These are phyloP conservation scores for Sigmodon hispidus DNA, from an alignment of 2,113 vertebrate genomes.

Conservation along the genomic window DNA sequence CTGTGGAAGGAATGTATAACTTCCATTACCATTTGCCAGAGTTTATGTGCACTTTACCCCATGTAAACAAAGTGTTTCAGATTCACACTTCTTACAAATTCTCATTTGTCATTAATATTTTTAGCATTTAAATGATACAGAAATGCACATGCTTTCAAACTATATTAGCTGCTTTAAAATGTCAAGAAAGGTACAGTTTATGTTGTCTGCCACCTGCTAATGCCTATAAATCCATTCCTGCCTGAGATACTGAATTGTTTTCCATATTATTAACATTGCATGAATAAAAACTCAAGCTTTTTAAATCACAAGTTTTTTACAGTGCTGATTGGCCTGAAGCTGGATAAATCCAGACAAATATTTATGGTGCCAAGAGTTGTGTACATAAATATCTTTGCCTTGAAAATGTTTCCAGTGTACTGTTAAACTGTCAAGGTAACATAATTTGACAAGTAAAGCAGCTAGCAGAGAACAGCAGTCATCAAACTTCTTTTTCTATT, in stretches of 20 bases:
- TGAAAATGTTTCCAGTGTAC: constrained; percentile 74
- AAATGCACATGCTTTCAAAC: constrained; percentile 61
- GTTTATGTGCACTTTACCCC: constrained; percentile 56
- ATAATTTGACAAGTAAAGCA: constrained; percentile 70
- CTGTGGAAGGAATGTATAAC: constrained; percentile 74
- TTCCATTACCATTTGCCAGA: constrained; percentile 80
- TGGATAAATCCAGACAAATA: constrained; percentile 75
- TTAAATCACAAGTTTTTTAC: constrained; percentile 73
- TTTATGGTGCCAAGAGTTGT: constrained; percentile 76
- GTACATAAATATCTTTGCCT: constrained; percentile 76
- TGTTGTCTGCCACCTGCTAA: constrained; percentile 53
- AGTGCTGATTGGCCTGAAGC: constrained; percentile 70
- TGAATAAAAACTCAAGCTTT: constrained; percentile 69
- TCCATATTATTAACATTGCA: constrained; percentile 76
- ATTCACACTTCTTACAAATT: constrained; percentile 56
- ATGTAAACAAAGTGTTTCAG: constrained; percentile 75
- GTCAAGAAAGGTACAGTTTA: constrained; percentile 73
- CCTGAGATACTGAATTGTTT: constrained; percentile 71
- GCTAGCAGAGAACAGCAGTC: constrained; percentile 61
- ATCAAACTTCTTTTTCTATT: constrained; percentile 62
- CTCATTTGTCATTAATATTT: constrained; percentile 74
- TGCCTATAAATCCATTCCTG: constrained; percentile 62
- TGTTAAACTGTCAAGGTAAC: constrained; percentile 68
- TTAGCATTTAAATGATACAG: constrained; percentile 54
- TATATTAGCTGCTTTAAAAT: constrained; percentile 67